Percentiles rank a stretch among this genome's conserved stretches.
Conservation (phyloP, 2,888 invertebrate genomes). For the Parnassius apollo region DNA sequence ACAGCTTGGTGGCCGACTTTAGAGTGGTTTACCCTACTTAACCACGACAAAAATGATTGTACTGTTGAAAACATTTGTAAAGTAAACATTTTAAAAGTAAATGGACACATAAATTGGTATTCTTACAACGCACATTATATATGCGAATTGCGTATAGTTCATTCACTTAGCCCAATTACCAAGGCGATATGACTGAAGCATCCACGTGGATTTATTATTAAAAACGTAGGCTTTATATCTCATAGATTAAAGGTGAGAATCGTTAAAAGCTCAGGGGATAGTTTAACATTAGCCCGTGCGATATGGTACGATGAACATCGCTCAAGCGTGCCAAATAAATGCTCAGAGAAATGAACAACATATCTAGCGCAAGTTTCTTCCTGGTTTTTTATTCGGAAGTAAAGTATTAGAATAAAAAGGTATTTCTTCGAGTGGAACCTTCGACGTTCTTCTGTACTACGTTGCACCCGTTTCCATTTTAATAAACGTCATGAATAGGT, state of each 20-base stretch:
- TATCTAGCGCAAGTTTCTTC: constrained; percentile 50
- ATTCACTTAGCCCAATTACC: constrained; percentile 70
- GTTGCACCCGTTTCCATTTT: neutral
- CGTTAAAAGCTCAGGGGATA: constrained; percentile 29
- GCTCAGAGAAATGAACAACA: constrained; percentile 43
- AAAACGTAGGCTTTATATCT: constrained; percentile 21
- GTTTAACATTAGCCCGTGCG: constrained; percentile 53
- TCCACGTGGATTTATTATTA: constrained; percentile 29
- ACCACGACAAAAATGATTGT: neutral
- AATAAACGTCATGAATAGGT: neutral
- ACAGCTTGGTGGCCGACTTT: too few species aligned
- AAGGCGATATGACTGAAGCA: constrained; percentile 40
- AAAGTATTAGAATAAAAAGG: constrained; percentile 33
- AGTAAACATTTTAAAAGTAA: neutral
- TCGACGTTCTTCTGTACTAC: neutral
- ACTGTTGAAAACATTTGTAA: neutral
- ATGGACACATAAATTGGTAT: neutral
- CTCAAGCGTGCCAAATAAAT: constrained; percentile 63
- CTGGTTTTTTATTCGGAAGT: constrained; percentile 56
- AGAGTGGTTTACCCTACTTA: too few species aligned
- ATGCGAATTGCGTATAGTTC: constrained; percentile 49
- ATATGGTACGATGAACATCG: constrained; percentile 70
- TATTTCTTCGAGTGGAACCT: constrained; percentile 24
- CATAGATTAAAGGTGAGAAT: constrained; percentile 38
- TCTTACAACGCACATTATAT: constrained; percentile 4